Base-by-base conservation (phyloP, 2,113 vertebrate genomes). In the Struthidea cinerea region DNA sequence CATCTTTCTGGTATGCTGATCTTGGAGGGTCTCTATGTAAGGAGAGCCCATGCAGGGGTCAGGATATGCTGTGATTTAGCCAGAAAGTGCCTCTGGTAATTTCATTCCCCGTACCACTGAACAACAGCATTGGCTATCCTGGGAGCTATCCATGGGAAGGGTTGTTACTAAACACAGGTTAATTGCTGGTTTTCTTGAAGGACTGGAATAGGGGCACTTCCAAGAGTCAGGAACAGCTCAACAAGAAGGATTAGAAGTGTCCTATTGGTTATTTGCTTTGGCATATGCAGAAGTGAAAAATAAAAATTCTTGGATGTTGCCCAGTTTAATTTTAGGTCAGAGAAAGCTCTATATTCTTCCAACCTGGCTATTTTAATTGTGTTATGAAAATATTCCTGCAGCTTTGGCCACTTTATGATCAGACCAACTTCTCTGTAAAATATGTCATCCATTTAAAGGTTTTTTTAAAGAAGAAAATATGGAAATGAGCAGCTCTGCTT, bases 311-410 rank as follows among this genome's bases (percentile, higher is more conserved):
- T 98, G 93, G 79, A 89, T 50, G 55, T 74, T 39, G 26, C 57
- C 64, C 85, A 96, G 60, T 97, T 98, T 95, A 97, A 93, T 97
- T 90, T 97, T 95, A 91, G 70, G 60, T 78, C 84, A 70, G 63
- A 84, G 35, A 96, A 96, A 97, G 16, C 41, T 84, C 33, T 84
- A 11, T 91, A 55, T 94, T 95, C 53, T 81, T 83, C 46, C 78
- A 94, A 65, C 24, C 15, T 96, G 79, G 33, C 41, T 97, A 64
- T 95, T 97, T 83, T 90, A 95, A 88, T 93, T 85, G 67, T 89
- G 89, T 96, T 97, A 93, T 95, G 42, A 61, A 97, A 97, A 90
- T 89, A 86, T 53, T 78, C 77, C 32, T 63, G 63, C 82, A 94
- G 39, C 57, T 92, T 94, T 4, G 30, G 47, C 47, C 79, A 71